phyloP scores from a whole-genome alignment of 2,797 vertebrate species.

The Setipinna tenuifilis region DNA sequence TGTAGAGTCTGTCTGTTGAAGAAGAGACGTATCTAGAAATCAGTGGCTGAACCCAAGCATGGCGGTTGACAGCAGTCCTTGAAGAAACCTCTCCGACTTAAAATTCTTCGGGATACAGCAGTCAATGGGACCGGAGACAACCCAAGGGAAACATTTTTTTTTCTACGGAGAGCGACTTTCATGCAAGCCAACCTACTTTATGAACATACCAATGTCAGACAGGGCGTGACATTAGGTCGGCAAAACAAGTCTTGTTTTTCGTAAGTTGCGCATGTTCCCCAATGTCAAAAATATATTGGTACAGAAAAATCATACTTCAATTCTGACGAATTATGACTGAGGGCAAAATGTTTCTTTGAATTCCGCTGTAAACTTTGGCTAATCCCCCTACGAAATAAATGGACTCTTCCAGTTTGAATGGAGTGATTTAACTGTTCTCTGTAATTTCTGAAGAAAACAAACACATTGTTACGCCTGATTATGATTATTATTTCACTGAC shows the following conservation, averaged over 20 bases:
- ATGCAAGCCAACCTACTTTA: constrained; percentile 56
- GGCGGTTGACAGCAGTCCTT: constrained; percentile 43
- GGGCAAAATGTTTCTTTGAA: not conserved
- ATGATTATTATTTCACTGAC: not conserved
- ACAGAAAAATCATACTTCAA: not conserved
- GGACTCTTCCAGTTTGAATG: constrained; percentile 49
- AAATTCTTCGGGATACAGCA: constrained; percentile 24
- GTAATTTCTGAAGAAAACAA: constrained; percentile 54
- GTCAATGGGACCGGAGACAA: constrained; percentile 18
- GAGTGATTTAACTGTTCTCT: constrained; percentile 62
- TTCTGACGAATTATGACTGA: not conserved
- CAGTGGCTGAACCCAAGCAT: constrained; percentile 46
- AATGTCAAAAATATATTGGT: not conserved
- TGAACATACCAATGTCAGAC: constrained; percentile 47
- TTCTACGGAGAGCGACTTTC: constrained; percentile 54
- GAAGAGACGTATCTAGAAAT: constrained; percentile 7
- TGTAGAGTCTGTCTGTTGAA: constrained; percentile 29
- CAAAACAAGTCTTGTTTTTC: not conserved
- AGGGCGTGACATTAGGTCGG: not conserved
- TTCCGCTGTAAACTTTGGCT: not conserved
- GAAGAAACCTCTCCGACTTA: not conserved
- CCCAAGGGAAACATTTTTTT: constrained; percentile 57
- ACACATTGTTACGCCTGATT: constrained; percentile 11
- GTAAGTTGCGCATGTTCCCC: not conserved
- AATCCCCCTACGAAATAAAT: constrained; percentile 38